A percentile compares a stretch with the other conserved stretches of the same genome.
Evolutionary conservation across 2,113 vertebrate genomes (phyloP).

Genomic region (Epinephelus fuscoguttatus): DNA sequence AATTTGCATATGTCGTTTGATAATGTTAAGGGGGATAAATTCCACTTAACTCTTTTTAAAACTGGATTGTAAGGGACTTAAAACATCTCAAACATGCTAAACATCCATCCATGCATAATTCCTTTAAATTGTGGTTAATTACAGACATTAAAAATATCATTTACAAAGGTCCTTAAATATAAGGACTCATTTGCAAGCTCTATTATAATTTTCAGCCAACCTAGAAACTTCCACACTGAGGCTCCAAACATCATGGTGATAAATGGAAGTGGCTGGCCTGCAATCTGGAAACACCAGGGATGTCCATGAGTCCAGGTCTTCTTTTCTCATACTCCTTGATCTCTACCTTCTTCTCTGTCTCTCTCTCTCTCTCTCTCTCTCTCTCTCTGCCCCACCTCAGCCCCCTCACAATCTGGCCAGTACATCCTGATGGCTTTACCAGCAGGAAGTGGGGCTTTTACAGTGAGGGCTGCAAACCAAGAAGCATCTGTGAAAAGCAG

Average conservation of each 20-base stretch:
- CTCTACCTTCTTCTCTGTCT: background rate
- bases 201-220: background rate
- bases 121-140: background rate
- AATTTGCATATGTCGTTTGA: slow-evolving; percentile 9
- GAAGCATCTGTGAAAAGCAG: slow-evolving; percentile 35
- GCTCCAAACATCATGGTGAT: background rate
- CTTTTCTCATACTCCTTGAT: slow-evolving; percentile 9
- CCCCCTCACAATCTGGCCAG: slow-evolving; percentile 42
- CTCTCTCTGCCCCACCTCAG: slow-evolving; percentile 35
- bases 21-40: slow-evolving; percentile 6
- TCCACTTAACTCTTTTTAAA: background rate
- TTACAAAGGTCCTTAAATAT: background rate
- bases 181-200: background rate
- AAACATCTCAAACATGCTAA: background rate
- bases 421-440: slow-evolving; percentile 73
- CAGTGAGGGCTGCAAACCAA: slow-evolving; percentile 42
- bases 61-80: background rate
- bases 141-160: background rate
- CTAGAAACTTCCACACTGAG: background rate
- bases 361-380: slow-evolving; percentile 3
- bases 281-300: slow-evolving; percentile 31
- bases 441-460: slow-evolving; percentile 70
- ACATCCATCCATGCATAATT: background rate
- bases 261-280: background rate
- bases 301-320: background rate